Evolutionary conservation across 1,140 invertebrate genomes (phyloP).

Genomic region (Sarcophaga peregrina): DNA sequence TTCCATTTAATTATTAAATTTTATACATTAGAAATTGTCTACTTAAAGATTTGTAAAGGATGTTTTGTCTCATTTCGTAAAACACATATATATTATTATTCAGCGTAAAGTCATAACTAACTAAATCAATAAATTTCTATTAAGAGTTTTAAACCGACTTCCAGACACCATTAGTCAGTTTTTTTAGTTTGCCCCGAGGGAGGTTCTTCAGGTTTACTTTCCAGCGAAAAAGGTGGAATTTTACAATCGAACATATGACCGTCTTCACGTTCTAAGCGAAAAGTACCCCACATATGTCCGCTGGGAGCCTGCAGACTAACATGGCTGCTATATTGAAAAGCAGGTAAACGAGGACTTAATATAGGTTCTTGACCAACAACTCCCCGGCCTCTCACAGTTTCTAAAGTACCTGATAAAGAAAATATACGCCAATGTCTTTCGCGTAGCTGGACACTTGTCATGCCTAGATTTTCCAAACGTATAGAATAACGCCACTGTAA

Average conservation of each 20-base stretch:
- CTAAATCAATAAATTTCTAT: slow-evolving; percentile 17
- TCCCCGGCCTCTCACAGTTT: slow-evolving; percentile 92
- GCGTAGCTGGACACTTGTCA: slow-evolving; percentile 88
- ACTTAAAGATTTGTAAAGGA: slow-evolving; percentile 6
- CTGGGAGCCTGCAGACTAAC: slow-evolving; percentile 96
- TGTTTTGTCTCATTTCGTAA: not conserved
- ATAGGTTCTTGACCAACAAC: slow-evolving; percentile 96
- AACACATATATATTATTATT: slow-evolving; percentile 9
- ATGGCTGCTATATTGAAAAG: slow-evolving; percentile 97
- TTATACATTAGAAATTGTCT: slow-evolving; percentile 16
- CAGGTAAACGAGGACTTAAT: slow-evolving; percentile 85
- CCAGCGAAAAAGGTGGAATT: slow-evolving; percentile 95
- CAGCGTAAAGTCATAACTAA: slow-evolving; percentile 11
- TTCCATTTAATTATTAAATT: slow-evolving; percentile 8
- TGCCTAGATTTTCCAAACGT: slow-evolving; percentile 92
- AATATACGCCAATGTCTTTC: slow-evolving; percentile 98
- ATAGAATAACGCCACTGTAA: slow-evolving; percentile 96
- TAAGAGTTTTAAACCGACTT: not conserved
- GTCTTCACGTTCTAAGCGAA: slow-evolving; percentile 95
- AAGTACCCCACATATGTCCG: slow-evolving; percentile 99
- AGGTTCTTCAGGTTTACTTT: slow-evolving; percentile 86
- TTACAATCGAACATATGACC: slow-evolving; percentile 95
- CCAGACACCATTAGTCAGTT: not conserved
- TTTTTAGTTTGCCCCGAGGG: slow-evolving; percentile 10
- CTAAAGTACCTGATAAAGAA: slow-evolving; percentile 91